These are phyloP conservation scores for Gadopsis bispinosus DNA, from an alignment of 2,797 vertebrate species.

Conservation along the genomic window DNA sequence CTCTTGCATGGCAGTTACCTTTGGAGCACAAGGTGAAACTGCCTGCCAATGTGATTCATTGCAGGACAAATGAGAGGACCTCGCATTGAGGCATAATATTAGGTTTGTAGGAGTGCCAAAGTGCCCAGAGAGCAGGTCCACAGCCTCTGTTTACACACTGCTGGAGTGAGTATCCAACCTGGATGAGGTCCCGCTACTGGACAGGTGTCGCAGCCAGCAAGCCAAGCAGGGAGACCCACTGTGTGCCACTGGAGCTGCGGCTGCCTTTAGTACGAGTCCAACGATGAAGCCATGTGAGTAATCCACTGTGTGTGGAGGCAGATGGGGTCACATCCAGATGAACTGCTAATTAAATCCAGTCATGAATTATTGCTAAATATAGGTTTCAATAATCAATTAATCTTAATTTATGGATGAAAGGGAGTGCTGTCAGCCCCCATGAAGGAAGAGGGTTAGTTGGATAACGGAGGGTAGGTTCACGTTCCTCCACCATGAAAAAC, in stretches of 20 bases:
- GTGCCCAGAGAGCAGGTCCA: slow-evolving; percentile 31
- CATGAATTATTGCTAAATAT: slow-evolving; percentile 22
- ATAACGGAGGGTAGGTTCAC: background rate
- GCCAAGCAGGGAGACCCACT: slow-evolving; percentile 11
- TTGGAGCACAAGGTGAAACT: slow-evolving; percentile 40
- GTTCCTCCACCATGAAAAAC: background rate
- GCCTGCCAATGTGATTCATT: slow-evolving; percentile 11
- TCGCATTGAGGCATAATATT: slow-evolving; percentile 37
- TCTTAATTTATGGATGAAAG: slow-evolving; percentile 35
- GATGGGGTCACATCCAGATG: slow-evolving; percentile 21
- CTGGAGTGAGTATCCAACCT: slow-evolving; percentile 37
- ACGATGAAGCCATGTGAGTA: slow-evolving; percentile 1
- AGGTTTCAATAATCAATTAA: slow-evolving; percentile 36
- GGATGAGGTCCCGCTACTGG: slow-evolving; percentile 37
- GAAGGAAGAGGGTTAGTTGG: slow-evolving; percentile 6
- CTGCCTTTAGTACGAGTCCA: background rate
- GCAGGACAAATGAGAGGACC: slow-evolving; percentile 42
- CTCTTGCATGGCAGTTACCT: slow-evolving; percentile 15
- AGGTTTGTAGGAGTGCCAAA: slow-evolving; percentile 42
- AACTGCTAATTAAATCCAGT: slow-evolving; percentile 14
- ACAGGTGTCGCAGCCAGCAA: slow-evolving; percentile 30
- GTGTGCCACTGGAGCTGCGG: background rate
- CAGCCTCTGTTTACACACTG: slow-evolving; percentile 38
- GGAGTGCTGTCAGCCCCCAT: slow-evolving; percentile 4
- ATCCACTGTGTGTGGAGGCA: slow-evolving; percentile 9